phyloP scores from a whole-genome alignment of 2,113 vertebrate genomes.

The Nycticebus coucang region DNA sequence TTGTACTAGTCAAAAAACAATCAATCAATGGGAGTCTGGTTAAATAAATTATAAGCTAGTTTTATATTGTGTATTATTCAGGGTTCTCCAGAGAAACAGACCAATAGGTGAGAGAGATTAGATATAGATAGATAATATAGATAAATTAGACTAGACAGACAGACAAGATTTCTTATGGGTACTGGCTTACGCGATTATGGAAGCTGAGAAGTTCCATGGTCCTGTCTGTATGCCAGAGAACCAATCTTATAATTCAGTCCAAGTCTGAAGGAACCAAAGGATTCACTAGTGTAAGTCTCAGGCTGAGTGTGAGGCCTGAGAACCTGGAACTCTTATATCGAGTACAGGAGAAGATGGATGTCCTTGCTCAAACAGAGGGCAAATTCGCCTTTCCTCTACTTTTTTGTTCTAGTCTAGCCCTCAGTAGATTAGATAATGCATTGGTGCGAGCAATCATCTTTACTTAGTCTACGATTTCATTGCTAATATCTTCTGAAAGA shows the following conservation, averaged over 20 bases:
- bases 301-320: background rate
- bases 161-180: background rate
- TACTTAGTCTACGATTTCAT: background rate
- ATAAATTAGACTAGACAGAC: no score
- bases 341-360: background rate
- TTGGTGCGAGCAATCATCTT: background rate
- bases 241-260: background rate
- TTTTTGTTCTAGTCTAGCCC: background rate
- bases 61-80: background rate
- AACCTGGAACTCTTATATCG: background rate
- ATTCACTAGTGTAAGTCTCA: background rate
- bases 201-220: background rate
- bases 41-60: conserved; percentile 3
- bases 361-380: background rate
- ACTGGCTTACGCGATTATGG: background rate
- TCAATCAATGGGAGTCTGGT: background rate
- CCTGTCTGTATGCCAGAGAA: background rate
- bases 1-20: background rate
- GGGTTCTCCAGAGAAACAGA: background rate
- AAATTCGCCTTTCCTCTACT: background rate
- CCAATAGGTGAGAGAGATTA: background rate
- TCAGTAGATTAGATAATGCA: background rate
- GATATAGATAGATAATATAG: no score
- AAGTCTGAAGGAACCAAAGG: background rate
- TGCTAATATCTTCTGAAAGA: background rate